Base-by-base conservation (phyloP, 2,113 vertebrate genomes). In the Tetrax tetrax region DNA sequence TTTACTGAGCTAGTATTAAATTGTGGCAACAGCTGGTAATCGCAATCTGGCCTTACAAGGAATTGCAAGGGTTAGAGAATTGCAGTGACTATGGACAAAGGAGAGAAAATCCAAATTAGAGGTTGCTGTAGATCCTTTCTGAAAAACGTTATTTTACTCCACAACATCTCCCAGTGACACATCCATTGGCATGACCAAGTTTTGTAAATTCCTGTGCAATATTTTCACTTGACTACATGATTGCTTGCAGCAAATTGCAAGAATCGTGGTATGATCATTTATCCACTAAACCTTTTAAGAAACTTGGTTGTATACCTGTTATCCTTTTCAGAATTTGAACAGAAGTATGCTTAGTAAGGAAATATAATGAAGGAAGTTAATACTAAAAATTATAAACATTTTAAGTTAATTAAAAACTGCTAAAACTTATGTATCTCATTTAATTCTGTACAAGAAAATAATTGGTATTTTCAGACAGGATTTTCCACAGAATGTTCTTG, bases 211-310 rank as follows among this genome's bases (percentile, higher is more conserved):
- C 88, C 71, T 69, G 51, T 61, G 24, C 6, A 25, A 18, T 85
- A 60, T 56, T 81, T 83, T 75, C 20, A 18, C 19, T 43, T 93
- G 65, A 88, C 53, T 66, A 48, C 37, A 57, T 31, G 66, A 91
- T 84, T 92, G 37, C 19, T 61, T 95, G 53, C 48, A 78, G 48
- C 20, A 92, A 96, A 83, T 92, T 37, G 14, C 75, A 95, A 96
- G 91, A 90, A 41, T 89, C 37, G 59, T 19, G 25, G 5, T 63
- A 29, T 72, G 53, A 91, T 87, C 48, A 90, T 89, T 83, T 93
- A 47, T 37, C 37, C 66, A 29, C 31, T 88, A 86, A 96, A 78
- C 29, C 21, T 84, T 57, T 74, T 54, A 91, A 53, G 21, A 76
- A 91, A 71, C 9, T 27, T 45, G 48, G 81, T 84, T 83, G 63